Conservation (phyloP, 2,888 invertebrate species). For the Lypha dubia region DNA sequence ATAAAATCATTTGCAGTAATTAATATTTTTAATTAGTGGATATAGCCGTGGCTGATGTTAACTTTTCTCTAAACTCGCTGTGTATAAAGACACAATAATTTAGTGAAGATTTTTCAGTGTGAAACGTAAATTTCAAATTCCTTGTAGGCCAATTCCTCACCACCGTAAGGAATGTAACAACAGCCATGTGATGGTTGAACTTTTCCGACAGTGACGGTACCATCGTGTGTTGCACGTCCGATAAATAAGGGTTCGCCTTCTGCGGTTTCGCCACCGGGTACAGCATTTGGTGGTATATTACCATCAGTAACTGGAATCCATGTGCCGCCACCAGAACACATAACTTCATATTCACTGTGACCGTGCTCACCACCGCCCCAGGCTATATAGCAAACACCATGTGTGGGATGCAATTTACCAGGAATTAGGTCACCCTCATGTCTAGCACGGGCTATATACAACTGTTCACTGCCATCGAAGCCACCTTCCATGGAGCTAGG, state of each 20-base stretch:
- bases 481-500: slow-evolving; percentile 89
- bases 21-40: slow-evolving; percentile 9
- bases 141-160: slow-evolving; percentile 90
- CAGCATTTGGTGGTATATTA: slow-evolving; percentile 89
- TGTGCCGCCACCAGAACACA: slow-evolving; percentile 85
- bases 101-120: slow-evolving; percentile 74
- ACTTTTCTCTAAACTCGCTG: not conserved
- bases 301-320: slow-evolving; percentile 88
- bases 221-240: slow-evolving; percentile 91
- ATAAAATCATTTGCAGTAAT: slow-evolving; percentile 42
- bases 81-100: not conserved
- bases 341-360: slow-evolving; percentile 88
- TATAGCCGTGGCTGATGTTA: not conserved
- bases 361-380: slow-evolving; percentile 91
- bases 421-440: slow-evolving; percentile 91
- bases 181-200: slow-evolving; percentile 92
- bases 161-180: slow-evolving; percentile 92
- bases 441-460: slow-evolving; percentile 88
- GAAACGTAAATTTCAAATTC: slow-evolving; percentile 90
- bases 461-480: slow-evolving; percentile 85
- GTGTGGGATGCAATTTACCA: slow-evolving; percentile 88
- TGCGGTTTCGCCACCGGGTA: slow-evolving; percentile 89
- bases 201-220: slow-evolving; percentile 90
- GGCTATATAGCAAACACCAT: slow-evolving; percentile 88
- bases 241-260: slow-evolving; percentile 91